Evolutionary conservation across 2,797 vertebrate genomes (phyloP).

Genomic region (Pantherophis vulpinus): DNA sequence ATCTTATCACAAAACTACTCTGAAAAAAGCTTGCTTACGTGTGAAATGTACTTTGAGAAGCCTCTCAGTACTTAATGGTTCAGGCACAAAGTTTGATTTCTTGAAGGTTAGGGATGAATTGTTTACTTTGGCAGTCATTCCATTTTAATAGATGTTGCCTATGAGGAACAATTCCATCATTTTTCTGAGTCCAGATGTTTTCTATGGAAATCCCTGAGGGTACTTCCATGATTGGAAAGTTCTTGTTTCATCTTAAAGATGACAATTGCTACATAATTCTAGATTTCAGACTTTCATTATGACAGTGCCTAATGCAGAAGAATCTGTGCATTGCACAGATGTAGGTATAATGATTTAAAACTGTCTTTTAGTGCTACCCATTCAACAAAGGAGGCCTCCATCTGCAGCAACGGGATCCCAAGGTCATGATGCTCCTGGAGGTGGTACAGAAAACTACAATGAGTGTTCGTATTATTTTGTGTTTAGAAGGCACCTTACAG

Average conservation of each 20-base stretch:
- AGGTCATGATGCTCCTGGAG: not conserved
- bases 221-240: not conserved
- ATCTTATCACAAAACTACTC: not conserved
- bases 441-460: not conserved
- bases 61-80: not conserved
- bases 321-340: not conserved
- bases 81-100: not conserved
- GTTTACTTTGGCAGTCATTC: slow-evolving; percentile 10
- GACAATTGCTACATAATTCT: not conserved
- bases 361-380: not conserved
- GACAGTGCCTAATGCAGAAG: not conserved
- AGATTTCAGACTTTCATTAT: not conserved
- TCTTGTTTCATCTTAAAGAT: not conserved
- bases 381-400: not conserved
- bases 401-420: not conserved
- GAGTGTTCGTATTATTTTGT: not conserved
- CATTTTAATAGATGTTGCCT: not conserved
- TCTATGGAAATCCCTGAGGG: not conserved
- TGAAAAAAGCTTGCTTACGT: not conserved
- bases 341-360: not conserved
- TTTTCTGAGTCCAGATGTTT: not conserved
- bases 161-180: not conserved
- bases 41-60: not conserved
- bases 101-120: not conserved
- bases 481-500: not conserved